phyloP scores from a whole-genome alignment of 2,888 invertebrate species.

The Chymomyza fuscimana region DNA sequence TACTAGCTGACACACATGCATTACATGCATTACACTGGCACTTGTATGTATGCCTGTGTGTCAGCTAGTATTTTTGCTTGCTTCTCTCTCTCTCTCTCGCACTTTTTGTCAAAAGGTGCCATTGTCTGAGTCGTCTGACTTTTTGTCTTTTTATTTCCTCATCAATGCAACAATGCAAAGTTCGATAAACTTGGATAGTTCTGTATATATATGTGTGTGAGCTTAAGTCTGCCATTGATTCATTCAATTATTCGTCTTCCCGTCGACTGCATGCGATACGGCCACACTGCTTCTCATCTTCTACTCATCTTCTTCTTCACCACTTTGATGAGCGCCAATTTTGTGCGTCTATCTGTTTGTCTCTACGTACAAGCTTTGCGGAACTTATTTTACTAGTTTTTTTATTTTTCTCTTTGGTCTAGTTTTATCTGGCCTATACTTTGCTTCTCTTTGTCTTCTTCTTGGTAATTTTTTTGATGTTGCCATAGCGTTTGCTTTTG shows the following conservation, averaged over 20 bases:
- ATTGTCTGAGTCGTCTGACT: neutral
- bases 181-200: conserved; percentile 62
- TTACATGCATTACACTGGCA: no score
- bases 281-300: neutral
- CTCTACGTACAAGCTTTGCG: conserved; percentile 40
- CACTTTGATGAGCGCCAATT: conserved; percentile 56
- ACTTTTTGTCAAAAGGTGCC: neutral
- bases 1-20: no score
- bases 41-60: no score
- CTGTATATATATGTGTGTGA: neutral
- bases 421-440: conserved; percentile 37
- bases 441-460: conserved; percentile 37
- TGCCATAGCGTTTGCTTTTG: conserved; percentile 17
- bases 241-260: conserved; percentile 58
- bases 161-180: conserved; percentile 46
- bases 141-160: neutral
- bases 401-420: neutral
- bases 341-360: neutral
- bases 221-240: conserved; percentile 30
- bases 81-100: no score
- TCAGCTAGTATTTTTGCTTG: no score
- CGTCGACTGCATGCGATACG: neutral
- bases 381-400: conserved; percentile 56
- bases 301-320: conserved; percentile 44
- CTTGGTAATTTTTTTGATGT: conserved; percentile 19